A percentile compares a stretch with the other conserved stretches of the same genome.
phyloP scores from a whole-genome alignment of 2,888 invertebrate species.

The Heterodera filipjevi region DNA sequence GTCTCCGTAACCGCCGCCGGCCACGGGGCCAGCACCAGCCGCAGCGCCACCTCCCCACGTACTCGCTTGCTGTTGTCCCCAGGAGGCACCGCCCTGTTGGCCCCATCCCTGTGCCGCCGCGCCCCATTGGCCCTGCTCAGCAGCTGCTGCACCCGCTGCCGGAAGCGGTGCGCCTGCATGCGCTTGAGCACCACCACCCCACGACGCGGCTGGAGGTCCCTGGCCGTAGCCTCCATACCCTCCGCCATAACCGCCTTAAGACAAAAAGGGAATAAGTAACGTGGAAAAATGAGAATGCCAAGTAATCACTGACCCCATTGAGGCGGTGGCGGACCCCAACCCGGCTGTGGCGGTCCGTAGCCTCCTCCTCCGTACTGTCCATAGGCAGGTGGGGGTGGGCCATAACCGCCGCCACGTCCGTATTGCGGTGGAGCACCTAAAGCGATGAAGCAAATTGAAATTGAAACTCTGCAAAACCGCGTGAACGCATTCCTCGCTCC shows the following conservation, averaged over 20 bases:
- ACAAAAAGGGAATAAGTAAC: not conserved
- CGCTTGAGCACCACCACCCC: conserved; percentile 14
- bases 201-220: conserved; percentile 14
- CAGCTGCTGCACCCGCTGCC: conserved; percentile 29
- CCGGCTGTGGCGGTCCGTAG: conserved; percentile 26
- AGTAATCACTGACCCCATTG: conserved; percentile 24
- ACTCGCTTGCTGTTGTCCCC: conserved; percentile 8
- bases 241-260: conserved; percentile 30
- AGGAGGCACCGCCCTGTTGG: conserved; percentile 16
- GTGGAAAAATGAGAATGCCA: conserved; percentile 15
- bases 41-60: conserved; percentile 17
- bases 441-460: not conserved
- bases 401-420: conserved; percentile 32
- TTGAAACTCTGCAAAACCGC: conserved; percentile 30
- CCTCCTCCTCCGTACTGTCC: conserved; percentile 36
- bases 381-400: conserved; percentile 11
- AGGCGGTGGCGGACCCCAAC: conserved; percentile 34
- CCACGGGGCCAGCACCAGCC: not conserved
- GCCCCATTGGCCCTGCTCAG: conserved; percentile 31
- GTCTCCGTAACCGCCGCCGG: not conserved
- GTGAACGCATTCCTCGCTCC: conserved; percentile 43
- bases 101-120: conserved; percentile 15
- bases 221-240: conserved; percentile 23
- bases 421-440: conserved; percentile 2
- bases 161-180: conserved; percentile 26